Evolutionary conservation across 2,797 vertebrate species (phyloP), one percentile per base, ranked within the genome.

Genomic region (Taenioides sp.): DNA sequence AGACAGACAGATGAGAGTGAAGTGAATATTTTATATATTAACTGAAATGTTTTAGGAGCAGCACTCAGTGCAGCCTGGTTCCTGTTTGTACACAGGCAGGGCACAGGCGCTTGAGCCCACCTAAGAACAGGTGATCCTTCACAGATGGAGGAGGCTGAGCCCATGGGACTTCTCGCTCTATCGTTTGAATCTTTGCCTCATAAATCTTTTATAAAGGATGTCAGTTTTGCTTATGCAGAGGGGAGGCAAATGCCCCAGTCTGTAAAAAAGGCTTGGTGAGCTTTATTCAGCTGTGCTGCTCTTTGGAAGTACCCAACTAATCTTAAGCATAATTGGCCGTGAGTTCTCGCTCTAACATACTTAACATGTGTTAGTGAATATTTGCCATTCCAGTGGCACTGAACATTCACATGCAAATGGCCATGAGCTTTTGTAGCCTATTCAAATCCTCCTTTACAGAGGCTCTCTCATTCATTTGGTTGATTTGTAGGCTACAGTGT

Each of bases 131-230:
- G 90, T 90, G 91, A 93, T 92, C 84, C 88, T 91, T 93, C 92
- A 90, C 93, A 93, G 93, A 94, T 92, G 92, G 91, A 93, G 79
- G 89, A 91, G 84, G 81, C 82, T 78, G 71, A 76, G 90, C 94
- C 91, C 91, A 71, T 43, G 92, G 92, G 93, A 92, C 79, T 88
- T 89, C 85, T 88, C 84, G 83, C 89, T 93, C 89, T 90, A 92
- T 93, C 90, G 90, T 94, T 94, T 94, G 92, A 92, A 93, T 94
- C 92, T 92, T 92, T 87, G 91, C 80, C 92, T 94, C 92, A 94
- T 94, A 94, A 94, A 94, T 94, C 93, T 94, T 94, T 94, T 87
- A 94, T 93, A 94, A 94, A 94, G 91, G 87, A 93, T 94, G 93
- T 94, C 93, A 93, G 93, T 93, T 94, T 94, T 94, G 93, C 93